phyloP scores from a whole-genome alignment of 2,888 invertebrate genomes.

The Drosophila imparisetae region DNA sequence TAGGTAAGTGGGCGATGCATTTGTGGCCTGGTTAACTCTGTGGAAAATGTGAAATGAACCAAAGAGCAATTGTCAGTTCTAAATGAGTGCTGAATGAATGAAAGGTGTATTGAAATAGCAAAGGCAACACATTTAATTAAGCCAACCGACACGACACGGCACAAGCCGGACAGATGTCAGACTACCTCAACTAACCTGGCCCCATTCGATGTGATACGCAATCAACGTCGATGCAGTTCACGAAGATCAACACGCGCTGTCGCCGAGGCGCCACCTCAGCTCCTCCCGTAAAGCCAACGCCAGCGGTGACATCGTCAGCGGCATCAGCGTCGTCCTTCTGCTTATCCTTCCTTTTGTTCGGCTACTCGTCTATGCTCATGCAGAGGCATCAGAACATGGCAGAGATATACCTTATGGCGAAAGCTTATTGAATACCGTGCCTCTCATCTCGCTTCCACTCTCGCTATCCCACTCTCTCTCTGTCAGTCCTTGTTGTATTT shows the following conservation, averaged over 20 bases:
- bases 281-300: not conserved
- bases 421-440: slow-evolving; percentile 15
- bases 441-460: not conserved
- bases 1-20: not conserved
- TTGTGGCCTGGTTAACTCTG: slow-evolving; percentile 32
- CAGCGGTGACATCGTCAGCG: slow-evolving; percentile 16
- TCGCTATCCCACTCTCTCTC: not conserved
- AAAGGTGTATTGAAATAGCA: slow-evolving; percentile 22
- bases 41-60: slow-evolving; percentile 36
- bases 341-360: not conserved
- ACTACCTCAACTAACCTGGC: not conserved
- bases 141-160: slow-evolving; percentile 46
- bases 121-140: slow-evolving; percentile 66
- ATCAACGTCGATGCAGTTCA: slow-evolving; percentile 43
- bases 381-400: slow-evolving; percentile 26
- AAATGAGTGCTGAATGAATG: slow-evolving; percentile 15
- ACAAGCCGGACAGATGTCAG: slow-evolving; percentile 29
- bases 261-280: not conserved
- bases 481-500: slow-evolving; percentile 2
- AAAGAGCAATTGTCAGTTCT: slow-evolving; percentile 38
- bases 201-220: slow-evolving; percentile 23
- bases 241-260: slow-evolving; percentile 24
- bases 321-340: slow-evolving; percentile 5
- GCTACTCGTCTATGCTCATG: slow-evolving; percentile 22
- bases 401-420: slow-evolving; percentile 27